phyloP scores from a whole-genome alignment of 2,888 invertebrate species.

The Tenthredo scrophulariae region DNA sequence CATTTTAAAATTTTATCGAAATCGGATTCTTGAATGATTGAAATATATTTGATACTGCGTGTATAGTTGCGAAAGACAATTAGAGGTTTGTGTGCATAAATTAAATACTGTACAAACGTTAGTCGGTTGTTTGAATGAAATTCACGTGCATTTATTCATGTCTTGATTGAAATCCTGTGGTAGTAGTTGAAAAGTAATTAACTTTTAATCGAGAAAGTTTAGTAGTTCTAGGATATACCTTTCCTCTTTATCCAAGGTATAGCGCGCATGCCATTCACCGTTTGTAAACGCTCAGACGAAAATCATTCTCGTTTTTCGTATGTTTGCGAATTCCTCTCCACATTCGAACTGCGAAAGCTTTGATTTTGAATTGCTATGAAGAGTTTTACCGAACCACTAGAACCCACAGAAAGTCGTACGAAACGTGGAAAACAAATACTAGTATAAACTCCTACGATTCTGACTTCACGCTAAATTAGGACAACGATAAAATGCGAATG shows the following conservation, averaged over 20 bases:
- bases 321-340: conserved; percentile 25
- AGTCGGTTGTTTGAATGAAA: conserved; percentile 29
- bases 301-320: conserved; percentile 39
- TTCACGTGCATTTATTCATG: conserved; percentile 67
- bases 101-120: conserved; percentile 16
- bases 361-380: neutral
- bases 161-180: conserved; percentile 73
- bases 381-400: neutral
- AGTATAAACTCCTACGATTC: neutral
- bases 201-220: conserved; percentile 75
- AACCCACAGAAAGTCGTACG: neutral
- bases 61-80: neutral
- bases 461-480: neutral
- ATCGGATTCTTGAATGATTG: neutral
- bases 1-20: neutral
- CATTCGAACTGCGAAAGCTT: conserved; percentile 31
- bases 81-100: neutral
- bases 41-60: neutral
- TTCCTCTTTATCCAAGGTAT: conserved; percentile 52
- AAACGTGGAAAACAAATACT: neutral
- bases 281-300: conserved; percentile 68
- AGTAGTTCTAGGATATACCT: conserved; percentile 63
- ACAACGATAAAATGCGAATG: neutral
- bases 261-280: conserved; percentile 65
- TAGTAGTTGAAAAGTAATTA: conserved; percentile 73